Evolutionary conservation across 2,113 vertebrate species (phyloP), one percentile per base, ranked within the genome.

Genomic region (Pangasianodon gigas): DNA sequence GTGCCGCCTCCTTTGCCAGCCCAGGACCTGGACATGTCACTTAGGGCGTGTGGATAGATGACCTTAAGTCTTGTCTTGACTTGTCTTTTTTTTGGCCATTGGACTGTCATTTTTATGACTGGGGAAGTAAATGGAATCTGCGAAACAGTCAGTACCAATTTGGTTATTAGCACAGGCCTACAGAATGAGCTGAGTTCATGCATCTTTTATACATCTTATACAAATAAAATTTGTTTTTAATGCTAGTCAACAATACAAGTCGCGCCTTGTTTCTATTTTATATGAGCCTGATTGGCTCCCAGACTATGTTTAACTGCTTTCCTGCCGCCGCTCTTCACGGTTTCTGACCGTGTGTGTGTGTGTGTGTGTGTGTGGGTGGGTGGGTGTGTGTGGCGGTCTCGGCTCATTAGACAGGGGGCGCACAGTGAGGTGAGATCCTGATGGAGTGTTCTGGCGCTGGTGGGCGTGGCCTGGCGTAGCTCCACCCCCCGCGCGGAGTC

Each of bases 401-500:
- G 62, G 80, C 48, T 65, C 87, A 69, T 86, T 86, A 86, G 48
- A 52, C 84, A 86, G 84, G 84, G 84, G 84, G 84, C 84, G 84
- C 84, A 86, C 46, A n/a, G 84, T 71, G 84, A 67, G 65, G 62
- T 89, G 67, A 74, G 41, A 58, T 67, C 46, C 88, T 89, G 89
- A 91, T 90, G 88, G 87, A 88, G 90, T 85, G 85, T 60, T 91
- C 80, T 92, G 90, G 91, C 87, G 32, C 88, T 80, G 88, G 88
- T 91, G 93, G 91, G 91, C 89, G 91, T 77, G 91, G 51, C 87
- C 92, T 92, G 92, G 46, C 32, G 37, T 87, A 26, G 89, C 91
- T 9, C 91, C 94, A 91, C 93, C 90, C 91, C 84, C 91, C 91
- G 14, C 92, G 92, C 92, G 94, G 94, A 93, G 90, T 91, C 92